phyloP scores from a whole-genome alignment of 2,797 vertebrate genomes.

The Synaphobranchus kaupii region DNA sequence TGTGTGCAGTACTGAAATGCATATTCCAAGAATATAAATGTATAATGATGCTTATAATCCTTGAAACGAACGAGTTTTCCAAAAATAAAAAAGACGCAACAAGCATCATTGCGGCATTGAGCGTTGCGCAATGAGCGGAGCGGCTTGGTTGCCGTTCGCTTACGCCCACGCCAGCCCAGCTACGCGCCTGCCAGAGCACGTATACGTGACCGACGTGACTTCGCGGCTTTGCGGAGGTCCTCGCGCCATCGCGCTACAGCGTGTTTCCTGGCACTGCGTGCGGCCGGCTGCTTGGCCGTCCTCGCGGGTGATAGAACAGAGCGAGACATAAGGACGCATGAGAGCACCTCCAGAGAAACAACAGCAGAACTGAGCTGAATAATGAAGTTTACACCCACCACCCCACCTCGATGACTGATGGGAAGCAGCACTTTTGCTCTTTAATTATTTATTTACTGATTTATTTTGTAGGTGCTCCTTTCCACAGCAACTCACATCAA shows the following conservation, averaged over 20 bases:
- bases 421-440: not conserved
- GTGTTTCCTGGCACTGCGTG: not conserved
- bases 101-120: not conserved
- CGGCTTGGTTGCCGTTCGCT: not conserved
- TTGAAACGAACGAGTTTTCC: not conserved
- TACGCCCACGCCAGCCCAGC: not conserved
- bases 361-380: not conserved
- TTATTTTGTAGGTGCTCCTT: not conserved
- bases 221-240: not conserved
- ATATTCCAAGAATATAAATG: not conserved
- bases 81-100: not conserved
- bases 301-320: not conserved
- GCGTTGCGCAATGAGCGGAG: not conserved
- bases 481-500: not conserved
- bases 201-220: not conserved
- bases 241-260: not conserved
- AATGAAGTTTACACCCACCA: not conserved
- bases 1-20: not conserved
- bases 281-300: not conserved
- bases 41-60: not conserved
- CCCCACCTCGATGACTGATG: not conserved
- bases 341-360: not conserved
- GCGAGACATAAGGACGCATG: not conserved
- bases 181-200: not conserved
- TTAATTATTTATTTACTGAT: not conserved